These are phyloP conservation scores for Apamea sordens DNA, from an alignment of 2,888 invertebrate species.

Conservation along the genomic window DNA sequence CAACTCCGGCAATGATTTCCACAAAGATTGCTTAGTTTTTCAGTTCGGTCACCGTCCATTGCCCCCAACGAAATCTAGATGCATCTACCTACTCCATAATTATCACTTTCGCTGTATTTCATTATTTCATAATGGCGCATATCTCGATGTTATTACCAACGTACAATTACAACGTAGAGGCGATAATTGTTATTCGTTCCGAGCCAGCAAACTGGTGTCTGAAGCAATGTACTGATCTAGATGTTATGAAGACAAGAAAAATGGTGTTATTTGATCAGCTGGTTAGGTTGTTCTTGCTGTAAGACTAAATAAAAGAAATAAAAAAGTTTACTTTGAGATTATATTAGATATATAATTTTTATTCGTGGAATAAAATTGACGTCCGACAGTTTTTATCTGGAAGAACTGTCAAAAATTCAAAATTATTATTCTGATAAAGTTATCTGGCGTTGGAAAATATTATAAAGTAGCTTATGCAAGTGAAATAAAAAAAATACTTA, in stretches of 20 bases:
- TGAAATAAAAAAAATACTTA: too few species aligned
- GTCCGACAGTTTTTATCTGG: too few species aligned
- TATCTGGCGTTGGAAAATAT: too few species aligned
- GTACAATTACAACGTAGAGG: conserved; percentile 48
- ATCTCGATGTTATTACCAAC: conserved; percentile 42
- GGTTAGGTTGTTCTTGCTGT: not conserved
- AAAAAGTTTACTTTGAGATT: not conserved
- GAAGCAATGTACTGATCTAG: conserved; percentile 37
- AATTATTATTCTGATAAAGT: too few species aligned
- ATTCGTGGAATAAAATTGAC: too few species aligned
- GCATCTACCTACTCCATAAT: conserved; percentile 34
- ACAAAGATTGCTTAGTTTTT: not conserved
- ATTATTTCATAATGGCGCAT: conserved; percentile 39
- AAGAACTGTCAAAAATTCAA: too few species aligned
- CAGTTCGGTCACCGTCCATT: conserved; percentile 13
- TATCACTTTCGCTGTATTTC: conserved; percentile 60
- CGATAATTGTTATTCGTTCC: conserved; percentile 62
- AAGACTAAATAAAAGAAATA: not conserved
- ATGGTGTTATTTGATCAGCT: conserved; percentile 10
- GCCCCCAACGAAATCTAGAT: conserved; percentile 3
- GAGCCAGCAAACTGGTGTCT: conserved; percentile 36
- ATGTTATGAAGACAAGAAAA: conserved; percentile 3
- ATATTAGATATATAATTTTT: too few species aligned
- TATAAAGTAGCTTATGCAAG: too few species aligned
- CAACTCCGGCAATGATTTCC: not conserved